phyloP scores from a whole-genome alignment of 1,140 invertebrate genomes.

The Leptestheria dahalacensis region DNA sequence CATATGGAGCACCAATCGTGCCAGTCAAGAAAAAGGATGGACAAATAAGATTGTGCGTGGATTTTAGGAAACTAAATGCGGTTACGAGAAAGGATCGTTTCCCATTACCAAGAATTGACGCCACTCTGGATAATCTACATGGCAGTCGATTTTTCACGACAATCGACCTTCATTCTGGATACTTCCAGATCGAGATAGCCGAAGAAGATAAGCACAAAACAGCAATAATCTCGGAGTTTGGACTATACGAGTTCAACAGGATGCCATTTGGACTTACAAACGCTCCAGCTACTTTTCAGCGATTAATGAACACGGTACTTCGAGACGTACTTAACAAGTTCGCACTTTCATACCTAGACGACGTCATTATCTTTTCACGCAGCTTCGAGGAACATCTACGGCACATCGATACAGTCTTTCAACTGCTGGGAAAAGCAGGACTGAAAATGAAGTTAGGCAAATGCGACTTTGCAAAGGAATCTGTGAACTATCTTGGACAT shows the following conservation, averaged over 20 bases:
- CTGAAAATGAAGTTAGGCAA: slow-evolving; percentile 21
- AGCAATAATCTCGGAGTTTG: slow-evolving; percentile 26
- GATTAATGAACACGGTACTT: slow-evolving; percentile 26
- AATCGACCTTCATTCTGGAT: slow-evolving; percentile 30
- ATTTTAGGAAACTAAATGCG: slow-evolving; percentile 28
- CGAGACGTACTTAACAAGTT: slow-evolving; percentile 17
- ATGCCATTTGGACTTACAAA: slow-evolving; percentile 33
- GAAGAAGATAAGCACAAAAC: slow-evolving; percentile 28
- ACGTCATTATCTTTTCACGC: slow-evolving; percentile 28
- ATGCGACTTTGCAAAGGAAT: slow-evolving; percentile 23
- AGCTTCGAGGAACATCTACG: slow-evolving; percentile 25
- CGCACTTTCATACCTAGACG: slow-evolving; percentile 29
- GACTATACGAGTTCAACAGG: slow-evolving; percentile 28
- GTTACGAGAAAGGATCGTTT: slow-evolving; percentile 28
- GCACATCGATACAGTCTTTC: slow-evolving; percentile 24
- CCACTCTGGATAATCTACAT: slow-evolving; percentile 27
- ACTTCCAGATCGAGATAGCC: slow-evolving; percentile 30
- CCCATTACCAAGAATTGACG: slow-evolving; percentile 32
- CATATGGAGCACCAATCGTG: not conserved
- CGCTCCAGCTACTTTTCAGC: slow-evolving; percentile 29
- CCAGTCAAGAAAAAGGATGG: not conserved
- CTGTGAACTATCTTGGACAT: slow-evolving; percentile 23
- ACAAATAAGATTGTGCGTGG: slow-evolving; percentile 27
- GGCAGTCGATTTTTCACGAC: slow-evolving; percentile 26
- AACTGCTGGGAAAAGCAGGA: slow-evolving; percentile 17